Percentiles rank a stretch among this genome's conserved stretches.
These are phyloP conservation scores for Drosophila teissieri DNA, from an alignment of 1,140 invertebrate genomes.

Conservation along the genomic window DNA sequence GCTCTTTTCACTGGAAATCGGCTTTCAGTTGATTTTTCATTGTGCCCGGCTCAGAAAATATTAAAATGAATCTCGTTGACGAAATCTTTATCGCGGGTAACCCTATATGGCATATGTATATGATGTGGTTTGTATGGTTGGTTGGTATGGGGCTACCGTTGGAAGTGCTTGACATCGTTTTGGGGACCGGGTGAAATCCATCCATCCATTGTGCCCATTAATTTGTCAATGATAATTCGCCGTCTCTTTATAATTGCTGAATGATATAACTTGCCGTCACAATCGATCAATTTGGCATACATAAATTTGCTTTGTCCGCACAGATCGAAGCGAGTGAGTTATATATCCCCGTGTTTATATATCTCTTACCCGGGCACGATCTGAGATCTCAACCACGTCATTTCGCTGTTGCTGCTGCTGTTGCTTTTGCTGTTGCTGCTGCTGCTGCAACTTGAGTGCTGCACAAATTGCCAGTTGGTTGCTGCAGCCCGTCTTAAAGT, in stretches of 20 bases:
- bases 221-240: constrained; percentile 74
- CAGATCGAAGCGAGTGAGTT: constrained; percentile 52
- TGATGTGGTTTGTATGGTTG: not conserved
- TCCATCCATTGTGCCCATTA: constrained; percentile 54
- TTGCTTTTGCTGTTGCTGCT: constrained; percentile 13
- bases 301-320: constrained; percentile 41
- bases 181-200: constrained; percentile 31
- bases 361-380: constrained; percentile 68
- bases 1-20: constrained; percentile 75
- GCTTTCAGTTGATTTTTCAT: constrained; percentile 77
- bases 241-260: constrained; percentile 61
- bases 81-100: constrained; percentile 59
- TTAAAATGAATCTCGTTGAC: constrained; percentile 74
- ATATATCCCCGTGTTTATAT: constrained; percentile 56
- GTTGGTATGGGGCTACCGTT: constrained; percentile 51
- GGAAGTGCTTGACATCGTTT: constrained; percentile 74
- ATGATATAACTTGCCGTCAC: constrained; percentile 66
- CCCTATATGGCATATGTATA: constrained; percentile 22
- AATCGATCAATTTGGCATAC: constrained; percentile 74
- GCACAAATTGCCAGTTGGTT: constrained; percentile 44
- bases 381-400: constrained; percentile 38
- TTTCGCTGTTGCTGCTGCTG: constrained; percentile 29
- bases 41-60: constrained; percentile 62
- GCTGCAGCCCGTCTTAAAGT: constrained; percentile 38
- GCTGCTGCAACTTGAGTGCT: constrained; percentile 22